Evolutionary conservation across 2,888 invertebrate species (phyloP).

Genomic region (Leptogaster cylindrica): DNA sequence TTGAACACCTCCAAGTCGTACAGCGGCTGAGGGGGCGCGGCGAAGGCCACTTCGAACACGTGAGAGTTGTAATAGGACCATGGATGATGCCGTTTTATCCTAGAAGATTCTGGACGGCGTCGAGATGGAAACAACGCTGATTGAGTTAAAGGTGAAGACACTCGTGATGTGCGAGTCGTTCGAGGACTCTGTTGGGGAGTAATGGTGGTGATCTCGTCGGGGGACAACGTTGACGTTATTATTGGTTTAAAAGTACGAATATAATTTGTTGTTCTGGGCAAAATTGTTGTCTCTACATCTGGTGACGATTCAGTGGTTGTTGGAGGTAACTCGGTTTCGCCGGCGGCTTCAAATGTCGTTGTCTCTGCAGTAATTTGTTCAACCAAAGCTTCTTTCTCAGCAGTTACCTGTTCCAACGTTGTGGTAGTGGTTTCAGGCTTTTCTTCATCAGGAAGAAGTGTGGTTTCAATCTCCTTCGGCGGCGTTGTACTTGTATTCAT

Average conservation of each 20-base stretch:
- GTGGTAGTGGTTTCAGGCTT: slow-evolving; percentile 26
- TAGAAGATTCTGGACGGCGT: slow-evolving; percentile 20
- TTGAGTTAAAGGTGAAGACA: not conserved
- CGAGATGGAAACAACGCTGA: slow-evolving; percentile 13
- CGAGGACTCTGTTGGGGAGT: slow-evolving; percentile 17
- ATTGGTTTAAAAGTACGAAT: slow-evolving; percentile 40
- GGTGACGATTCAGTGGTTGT: slow-evolving; percentile 44
- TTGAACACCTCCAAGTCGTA: slow-evolving; percentile 47
- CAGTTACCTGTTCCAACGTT: slow-evolving; percentile 9
- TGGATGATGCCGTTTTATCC: not conserved
- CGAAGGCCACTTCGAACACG: slow-evolving; percentile 18
- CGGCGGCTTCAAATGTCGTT: slow-evolving; percentile 39
- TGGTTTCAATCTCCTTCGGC: not conserved
- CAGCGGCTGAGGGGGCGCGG: slow-evolving; percentile 42
- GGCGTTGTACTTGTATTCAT: not conserved
- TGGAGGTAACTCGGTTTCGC: slow-evolving; percentile 48
- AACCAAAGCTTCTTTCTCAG: too few species aligned
- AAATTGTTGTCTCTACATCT: slow-evolving; percentile 49
- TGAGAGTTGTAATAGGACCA: not conserved
- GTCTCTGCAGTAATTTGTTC: slow-evolving; percentile 31
- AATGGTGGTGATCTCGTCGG: not conserved
- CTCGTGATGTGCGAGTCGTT: slow-evolving; percentile 2
- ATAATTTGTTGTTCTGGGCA: slow-evolving; percentile 40
- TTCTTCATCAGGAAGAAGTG: slow-evolving; percentile 2
- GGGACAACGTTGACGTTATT: slow-evolving; percentile 20